These are phyloP conservation scores for Oreocharis arfaki DNA, from an alignment of 2,113 vertebrate genomes.

Conservation along the genomic window DNA sequence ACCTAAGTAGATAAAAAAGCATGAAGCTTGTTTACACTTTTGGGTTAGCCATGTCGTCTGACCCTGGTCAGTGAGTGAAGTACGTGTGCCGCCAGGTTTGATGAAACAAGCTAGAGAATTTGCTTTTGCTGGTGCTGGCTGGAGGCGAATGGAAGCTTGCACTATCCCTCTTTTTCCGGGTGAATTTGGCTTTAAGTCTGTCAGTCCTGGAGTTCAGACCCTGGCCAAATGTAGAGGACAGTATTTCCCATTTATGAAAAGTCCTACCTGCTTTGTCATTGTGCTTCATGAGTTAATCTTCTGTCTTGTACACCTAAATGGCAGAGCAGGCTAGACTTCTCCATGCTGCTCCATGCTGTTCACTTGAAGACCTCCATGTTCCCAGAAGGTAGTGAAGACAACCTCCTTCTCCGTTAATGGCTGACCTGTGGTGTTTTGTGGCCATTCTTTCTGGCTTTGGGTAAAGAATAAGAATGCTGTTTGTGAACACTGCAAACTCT, in stretches of 20 bases:
- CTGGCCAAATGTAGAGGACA: neutral
- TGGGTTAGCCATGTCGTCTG: fast-evolving
- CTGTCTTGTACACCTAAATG: neutral
- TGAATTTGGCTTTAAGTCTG: neutral
- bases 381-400: neutral
- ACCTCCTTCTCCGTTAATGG: neutral
- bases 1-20: neutral
- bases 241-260: neutral
- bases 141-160: neutral
- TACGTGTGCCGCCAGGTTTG: neutral
- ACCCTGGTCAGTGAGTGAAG: neutral
- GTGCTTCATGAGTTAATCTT: neutral
- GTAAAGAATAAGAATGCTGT: neutral
- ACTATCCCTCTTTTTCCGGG: neutral
- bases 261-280: neutral
- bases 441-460: neutral
- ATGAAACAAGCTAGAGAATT: neutral
- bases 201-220: neutral
- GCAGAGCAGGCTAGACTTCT: neutral
- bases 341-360: neutral
- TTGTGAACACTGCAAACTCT: fast-evolving
- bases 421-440: neutral
- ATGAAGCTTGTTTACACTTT: neutral
- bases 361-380: neutral
- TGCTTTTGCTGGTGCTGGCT: neutral